Evolutionary conservation across 2,888 invertebrate species (phyloP).

Genomic region (Dioctria rufipes): DNA sequence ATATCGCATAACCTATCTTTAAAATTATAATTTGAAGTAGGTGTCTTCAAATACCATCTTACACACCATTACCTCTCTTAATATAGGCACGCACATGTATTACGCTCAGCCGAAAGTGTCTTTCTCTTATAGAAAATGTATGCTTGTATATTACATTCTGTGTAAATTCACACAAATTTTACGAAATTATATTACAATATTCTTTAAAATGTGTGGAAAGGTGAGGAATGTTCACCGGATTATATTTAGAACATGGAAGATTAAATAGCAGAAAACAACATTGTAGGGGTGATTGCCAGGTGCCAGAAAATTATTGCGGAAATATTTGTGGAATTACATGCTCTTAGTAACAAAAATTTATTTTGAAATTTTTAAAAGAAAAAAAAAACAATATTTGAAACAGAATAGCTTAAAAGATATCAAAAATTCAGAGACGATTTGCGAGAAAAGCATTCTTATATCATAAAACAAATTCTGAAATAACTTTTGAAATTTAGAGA

Average conservation of each 20-base stretch:
- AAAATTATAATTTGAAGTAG: conserved; percentile 13
- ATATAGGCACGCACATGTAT: too few species aligned
- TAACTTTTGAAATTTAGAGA: too few species aligned
- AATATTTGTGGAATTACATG: conserved; percentile 8
- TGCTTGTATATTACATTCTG: neutral
- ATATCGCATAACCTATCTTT: conserved; percentile 23
- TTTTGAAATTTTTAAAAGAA: neutral
- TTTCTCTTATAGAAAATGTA: conserved; percentile 12
- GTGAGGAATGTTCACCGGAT: conserved; percentile 31
- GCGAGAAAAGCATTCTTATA: too few species aligned
- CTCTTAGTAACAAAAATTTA: conserved; percentile 14
- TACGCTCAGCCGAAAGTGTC: neutral
- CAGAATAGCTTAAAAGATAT: neutral
- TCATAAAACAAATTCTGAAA: too few species aligned
- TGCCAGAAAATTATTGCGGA: conserved; percentile 28
- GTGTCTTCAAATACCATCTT: neutral
- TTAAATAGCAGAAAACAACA: conserved; percentile 43
- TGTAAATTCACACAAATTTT: conserved; percentile 33
- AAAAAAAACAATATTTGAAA: neutral
- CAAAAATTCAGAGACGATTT: too few species aligned
- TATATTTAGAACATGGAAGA: conserved; percentile 48
- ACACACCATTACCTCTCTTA: too few species aligned
- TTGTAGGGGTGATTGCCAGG: conserved; percentile 32
- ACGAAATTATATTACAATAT: conserved; percentile 43
- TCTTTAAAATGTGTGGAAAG: conserved; percentile 49